Evolutionary conservation across 2,888 invertebrate genomes (phyloP), one percentile per base, ranked within the genome.

Genomic region (Rhingia rostrata): DNA sequence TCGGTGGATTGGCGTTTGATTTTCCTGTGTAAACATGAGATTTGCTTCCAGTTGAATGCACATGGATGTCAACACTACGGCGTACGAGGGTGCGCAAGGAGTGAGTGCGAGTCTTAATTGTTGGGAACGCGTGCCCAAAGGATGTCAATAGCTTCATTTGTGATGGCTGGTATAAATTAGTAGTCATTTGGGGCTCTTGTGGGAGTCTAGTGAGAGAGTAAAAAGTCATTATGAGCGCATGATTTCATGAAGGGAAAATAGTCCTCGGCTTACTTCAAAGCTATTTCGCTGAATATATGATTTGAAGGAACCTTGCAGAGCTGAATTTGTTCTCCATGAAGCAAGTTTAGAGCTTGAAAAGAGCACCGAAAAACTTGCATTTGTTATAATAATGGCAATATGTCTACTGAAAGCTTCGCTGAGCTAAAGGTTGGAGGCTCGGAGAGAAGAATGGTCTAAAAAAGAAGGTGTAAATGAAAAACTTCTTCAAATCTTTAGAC

Each of bases 31-130:
- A 84, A 84, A 84, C 84, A 84, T 70, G 70, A 33, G 60, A 54
- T 80, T 84, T 84, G 74, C 70, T 84, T 80, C 22, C 74, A 80
- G 80, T 54, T 72, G 84, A 80, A 41, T 80, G 80, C 80, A 70
- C 84, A 74, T 49, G 64, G 74, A 84, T 80, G 80, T 84, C 84
- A 84, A 84, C 84, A 84, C 30, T 41, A 47, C 41, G 6, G 4
- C 14, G 30, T 35, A 39, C 30, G 69, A n/a, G 12, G 4, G n/a
- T 43, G 7, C 12, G 43, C 58, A 72, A 69, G 80, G 70, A 84
- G 80, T 84, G 84, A 84, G 61, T 66, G 22, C 22, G 22, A 22
- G 43, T 14, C 37, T 67, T 75, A 84, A 84, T 84, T 84, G 80
- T 74, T 74, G 67, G 54, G 49, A 70, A 66, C 84, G 84, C 80